Evolutionary conservation across 2,113 vertebrate species (phyloP).

Genomic region (Malurus alboscapulatus): DNA sequence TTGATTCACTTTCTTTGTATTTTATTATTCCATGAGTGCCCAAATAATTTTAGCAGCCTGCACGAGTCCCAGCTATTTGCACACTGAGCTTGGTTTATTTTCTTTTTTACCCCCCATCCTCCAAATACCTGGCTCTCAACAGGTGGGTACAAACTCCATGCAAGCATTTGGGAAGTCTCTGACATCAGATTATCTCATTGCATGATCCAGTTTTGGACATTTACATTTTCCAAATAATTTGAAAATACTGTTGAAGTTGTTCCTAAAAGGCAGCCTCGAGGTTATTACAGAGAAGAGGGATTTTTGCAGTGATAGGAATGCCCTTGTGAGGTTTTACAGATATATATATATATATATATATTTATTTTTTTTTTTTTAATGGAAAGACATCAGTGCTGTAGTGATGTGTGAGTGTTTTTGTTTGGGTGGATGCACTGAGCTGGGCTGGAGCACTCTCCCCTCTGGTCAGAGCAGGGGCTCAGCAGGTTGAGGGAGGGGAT

Average conservation of each 20-base stretch:
- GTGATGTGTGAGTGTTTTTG: neutral
- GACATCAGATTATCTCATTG: neutral
- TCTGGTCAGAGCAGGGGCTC: neutral
- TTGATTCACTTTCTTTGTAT: neutral
- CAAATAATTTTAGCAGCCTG: neutral
- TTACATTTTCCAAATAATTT: neutral
- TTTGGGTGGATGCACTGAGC: neutral
- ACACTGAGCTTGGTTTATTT: neutral
- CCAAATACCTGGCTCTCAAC: neutral
- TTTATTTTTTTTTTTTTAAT: neutral
- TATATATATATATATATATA: no score
- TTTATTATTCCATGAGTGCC: neutral
- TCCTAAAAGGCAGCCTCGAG: neutral
- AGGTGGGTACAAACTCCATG: neutral
- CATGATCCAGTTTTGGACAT: neutral
- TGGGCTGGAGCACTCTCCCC: accelerated
- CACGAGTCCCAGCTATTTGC: neutral
- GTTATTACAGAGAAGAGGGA: neutral
- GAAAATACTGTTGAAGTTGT: neutral
- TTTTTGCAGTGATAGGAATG: neutral
- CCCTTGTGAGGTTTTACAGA: neutral
- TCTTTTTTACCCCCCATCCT: neutral
- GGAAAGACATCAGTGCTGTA: neutral
- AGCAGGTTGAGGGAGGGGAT: accelerated
- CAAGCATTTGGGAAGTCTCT: neutral